Evolutionary conservation across 2,113 vertebrate genomes (phyloP).

Genomic region (Grus americana): DNA sequence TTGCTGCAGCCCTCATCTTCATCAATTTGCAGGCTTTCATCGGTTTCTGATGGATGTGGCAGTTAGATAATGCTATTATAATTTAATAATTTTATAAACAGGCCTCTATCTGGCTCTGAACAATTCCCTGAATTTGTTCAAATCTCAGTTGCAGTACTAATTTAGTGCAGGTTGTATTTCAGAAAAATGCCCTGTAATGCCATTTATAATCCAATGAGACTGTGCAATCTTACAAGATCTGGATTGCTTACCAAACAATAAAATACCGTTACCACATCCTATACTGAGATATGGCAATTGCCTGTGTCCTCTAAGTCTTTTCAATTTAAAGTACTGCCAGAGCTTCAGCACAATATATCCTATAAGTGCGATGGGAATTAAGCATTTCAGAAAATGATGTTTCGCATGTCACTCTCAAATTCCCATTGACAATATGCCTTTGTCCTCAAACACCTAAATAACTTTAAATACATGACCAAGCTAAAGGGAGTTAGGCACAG

Average conservation of each 20-base stretch:
- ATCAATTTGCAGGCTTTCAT: neutral
- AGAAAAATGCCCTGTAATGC: neutral
- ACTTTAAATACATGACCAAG: neutral
- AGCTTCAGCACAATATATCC: neutral
- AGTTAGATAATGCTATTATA: neutral
- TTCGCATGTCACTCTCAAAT: neutral
- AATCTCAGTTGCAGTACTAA: neutral
- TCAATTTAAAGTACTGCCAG: accelerated
- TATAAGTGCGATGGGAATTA: neutral
- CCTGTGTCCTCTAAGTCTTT: neutral
- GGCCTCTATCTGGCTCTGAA: neutral
- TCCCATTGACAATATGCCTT: neutral
- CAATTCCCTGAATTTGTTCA: neutral
- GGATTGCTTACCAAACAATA: neutral
- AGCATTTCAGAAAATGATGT: neutral
- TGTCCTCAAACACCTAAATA: neutral
- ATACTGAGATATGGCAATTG: neutral
- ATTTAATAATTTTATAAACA: neutral
- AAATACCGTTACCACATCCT: neutral
- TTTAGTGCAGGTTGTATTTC: neutral
- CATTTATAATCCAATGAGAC: neutral
- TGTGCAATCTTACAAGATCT: accelerated
- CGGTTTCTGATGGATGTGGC: neutral
- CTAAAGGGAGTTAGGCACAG: neutral
- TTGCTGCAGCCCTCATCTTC: neutral